Evolutionary conservation across 92 coral and sea anemone species (phyloP), one percentile per base, ranked within the genome.

Genomic region (Ricordea florida): DNA sequence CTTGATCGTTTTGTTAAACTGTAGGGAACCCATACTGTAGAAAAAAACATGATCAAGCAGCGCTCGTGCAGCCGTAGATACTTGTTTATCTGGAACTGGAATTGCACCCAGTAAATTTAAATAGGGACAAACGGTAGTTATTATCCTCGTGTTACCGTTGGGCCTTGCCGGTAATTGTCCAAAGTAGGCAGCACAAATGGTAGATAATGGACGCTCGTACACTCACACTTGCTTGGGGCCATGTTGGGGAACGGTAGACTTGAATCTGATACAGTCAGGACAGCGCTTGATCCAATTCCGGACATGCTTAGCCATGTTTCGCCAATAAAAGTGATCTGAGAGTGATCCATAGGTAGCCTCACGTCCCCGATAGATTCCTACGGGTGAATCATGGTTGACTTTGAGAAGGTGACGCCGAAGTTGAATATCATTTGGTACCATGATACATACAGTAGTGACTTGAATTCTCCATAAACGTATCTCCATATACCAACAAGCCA

Each of bases 211-310:
- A 24, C 61, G 24, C 44, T 80, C 71, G 4, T 55, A 37, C 85
- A 53, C 61, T 46, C 85, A n/a, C n/a, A 81, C 53, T 47, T 81
- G 74, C 82, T 44, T 81, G 87, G 87, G n/a, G n/a, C n/a, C n/a
- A n/a, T n/a, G n/a, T n/a, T n/a, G n/a, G n/a, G n/a, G n/a, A n/a
- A n/a, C n/a, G n/a, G n/a, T n/a, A n/a, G n/a, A n/a, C n/a, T n/a
- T n/a, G n/a, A n/a, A n/a, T n/a, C n/a, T n/a, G n/a, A n/a, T n/a
- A n/a, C n/a, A n/a, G n/a, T n/a, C n/a, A n/a, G n/a, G n/a, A 72
- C 86, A 80, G 25, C 81, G 65, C 42, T 65, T 58, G 15, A 81
- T 60, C 75, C 87, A 83, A 55, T 83, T 76, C 25, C 72, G 61
- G 16, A 65, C 78, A 58, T 83, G 89, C 38, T 76, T 66, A 14